These are phyloP conservation scores for Rambutsinella grinnellia DNA, from an alignment of 2,888 invertebrate genomes.

Conservation along the genomic window DNA sequence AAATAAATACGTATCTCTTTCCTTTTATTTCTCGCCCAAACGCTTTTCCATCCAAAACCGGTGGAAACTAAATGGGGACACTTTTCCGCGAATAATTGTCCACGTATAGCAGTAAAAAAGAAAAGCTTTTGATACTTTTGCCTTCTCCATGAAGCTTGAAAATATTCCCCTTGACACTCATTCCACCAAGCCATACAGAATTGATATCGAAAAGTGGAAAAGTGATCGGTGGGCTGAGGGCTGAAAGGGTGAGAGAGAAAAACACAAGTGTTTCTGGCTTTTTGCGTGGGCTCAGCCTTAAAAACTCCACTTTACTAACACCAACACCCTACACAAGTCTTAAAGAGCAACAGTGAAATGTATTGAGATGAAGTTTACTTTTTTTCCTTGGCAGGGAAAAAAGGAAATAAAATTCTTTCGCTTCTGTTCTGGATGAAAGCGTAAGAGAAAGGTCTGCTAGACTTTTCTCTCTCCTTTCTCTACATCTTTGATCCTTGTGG, in stretches of 20 bases:
- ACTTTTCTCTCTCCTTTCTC: no score
- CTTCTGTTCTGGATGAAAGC: no score
- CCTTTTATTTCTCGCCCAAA: no score
- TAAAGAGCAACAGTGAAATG: no score
- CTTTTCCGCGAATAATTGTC: neutral
- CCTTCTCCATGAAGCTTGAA: conserved; percentile 18
- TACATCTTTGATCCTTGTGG: no score
- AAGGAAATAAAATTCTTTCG: conserved; percentile 67
- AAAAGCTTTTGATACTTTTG: conserved; percentile 37
- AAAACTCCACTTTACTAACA: no score
- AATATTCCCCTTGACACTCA: conserved; percentile 57
- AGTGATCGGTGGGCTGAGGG: conserved; percentile 32
- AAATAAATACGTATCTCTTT: no score
- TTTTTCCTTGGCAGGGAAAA: conserved; percentile 69
- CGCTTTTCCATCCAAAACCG: neutral
- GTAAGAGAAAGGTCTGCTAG: no score
- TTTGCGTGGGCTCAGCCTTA: no score
- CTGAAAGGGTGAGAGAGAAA: no score
- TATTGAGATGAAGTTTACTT: neutral
- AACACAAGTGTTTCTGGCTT: conserved; percentile 36
- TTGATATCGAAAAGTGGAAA: conserved; percentile 47
- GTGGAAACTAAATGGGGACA: neutral
- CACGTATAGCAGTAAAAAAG: neutral
- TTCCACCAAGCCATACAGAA: conserved; percentile 34
- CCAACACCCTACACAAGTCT: no score